Conservation (phyloP, 2,797 vertebrate genomes). For the Tauraco hartlaubi region DNA sequence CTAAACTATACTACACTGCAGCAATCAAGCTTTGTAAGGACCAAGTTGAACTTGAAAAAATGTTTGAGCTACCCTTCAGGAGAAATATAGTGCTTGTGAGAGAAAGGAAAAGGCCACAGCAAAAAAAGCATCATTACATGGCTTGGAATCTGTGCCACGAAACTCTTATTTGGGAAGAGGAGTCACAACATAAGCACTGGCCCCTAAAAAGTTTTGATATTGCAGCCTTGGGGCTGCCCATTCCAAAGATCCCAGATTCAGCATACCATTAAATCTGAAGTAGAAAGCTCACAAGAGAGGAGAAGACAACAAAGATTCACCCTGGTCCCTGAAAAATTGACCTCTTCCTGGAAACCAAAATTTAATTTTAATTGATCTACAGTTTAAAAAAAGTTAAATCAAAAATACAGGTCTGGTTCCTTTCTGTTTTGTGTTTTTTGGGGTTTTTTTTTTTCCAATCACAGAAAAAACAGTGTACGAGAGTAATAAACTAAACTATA, state of each 20-base stretch:
- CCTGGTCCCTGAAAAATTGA: neutral
- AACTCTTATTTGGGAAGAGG: neutral
- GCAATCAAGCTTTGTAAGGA: neutral
- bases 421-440: neutral
- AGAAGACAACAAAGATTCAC: neutral
- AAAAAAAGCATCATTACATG: neutral
- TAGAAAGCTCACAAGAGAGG: neutral
- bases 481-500: neutral
- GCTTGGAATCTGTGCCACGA: neutral
- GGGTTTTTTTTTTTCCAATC: neutral
- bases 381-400: neutral
- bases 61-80: neutral
- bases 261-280: neutral
- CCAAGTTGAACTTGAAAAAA: neutral
- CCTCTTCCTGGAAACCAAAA: neutral
- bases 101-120: neutral
- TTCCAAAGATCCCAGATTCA: neutral
- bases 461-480: neutral
- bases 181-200: neutral
- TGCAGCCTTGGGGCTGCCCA: neutral
- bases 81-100: neutral
- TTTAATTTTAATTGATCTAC: neutral
- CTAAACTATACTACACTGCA: neutral
- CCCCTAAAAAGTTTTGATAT: neutral
- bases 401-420: neutral